Conservation (phyloP, 2,113 vertebrate genomes). For the Corythornis vintsioides region DNA sequence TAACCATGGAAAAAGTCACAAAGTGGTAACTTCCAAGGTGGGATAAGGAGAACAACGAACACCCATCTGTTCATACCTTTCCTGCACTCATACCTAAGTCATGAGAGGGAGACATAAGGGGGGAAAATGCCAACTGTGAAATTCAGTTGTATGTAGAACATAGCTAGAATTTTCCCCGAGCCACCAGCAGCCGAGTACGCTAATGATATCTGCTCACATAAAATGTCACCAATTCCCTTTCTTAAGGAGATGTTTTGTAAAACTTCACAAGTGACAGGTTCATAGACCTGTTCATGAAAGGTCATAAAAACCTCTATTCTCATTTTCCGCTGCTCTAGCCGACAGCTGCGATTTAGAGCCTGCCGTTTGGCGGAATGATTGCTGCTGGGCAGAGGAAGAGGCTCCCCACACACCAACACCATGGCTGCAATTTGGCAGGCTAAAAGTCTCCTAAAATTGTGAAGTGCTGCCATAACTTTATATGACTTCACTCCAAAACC, state of each 20-base stretch:
- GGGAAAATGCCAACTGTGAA: neutral
- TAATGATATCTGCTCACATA: neutral
- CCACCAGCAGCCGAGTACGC: neutral
- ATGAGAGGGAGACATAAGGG: neutral
- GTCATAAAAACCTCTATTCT: slow-evolving; percentile 39
- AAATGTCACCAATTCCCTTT: slow-evolving; percentile 30
- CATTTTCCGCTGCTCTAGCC: slow-evolving; percentile 38
- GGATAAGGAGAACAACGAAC: fast-evolving
- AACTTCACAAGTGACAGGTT: slow-evolving; percentile 43
- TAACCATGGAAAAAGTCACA: neutral
- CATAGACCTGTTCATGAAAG: slow-evolving; percentile 5
- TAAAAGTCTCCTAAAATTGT: slow-evolving; percentile 59
- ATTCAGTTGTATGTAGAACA: fast-evolving
- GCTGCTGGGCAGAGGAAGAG: neutral
- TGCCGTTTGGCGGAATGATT: neutral
- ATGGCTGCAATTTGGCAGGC: slow-evolving; percentile 41
- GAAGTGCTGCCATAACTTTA: slow-evolving; percentile 67
- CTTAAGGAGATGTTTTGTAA: slow-evolving; percentile 25
- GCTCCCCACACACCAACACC: neutral
- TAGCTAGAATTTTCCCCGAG: neutral
- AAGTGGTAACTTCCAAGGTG: neutral
- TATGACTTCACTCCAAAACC: slow-evolving; percentile 37
- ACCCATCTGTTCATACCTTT: neutral
- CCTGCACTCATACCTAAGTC: neutral
- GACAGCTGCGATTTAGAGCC: slow-evolving; percentile 60